Percentiles rank a stretch among this genome's conserved stretches.
Evolutionary conservation across 2,113 vertebrate genomes (phyloP).

Genomic region (Coptodon rendalli): DNA sequence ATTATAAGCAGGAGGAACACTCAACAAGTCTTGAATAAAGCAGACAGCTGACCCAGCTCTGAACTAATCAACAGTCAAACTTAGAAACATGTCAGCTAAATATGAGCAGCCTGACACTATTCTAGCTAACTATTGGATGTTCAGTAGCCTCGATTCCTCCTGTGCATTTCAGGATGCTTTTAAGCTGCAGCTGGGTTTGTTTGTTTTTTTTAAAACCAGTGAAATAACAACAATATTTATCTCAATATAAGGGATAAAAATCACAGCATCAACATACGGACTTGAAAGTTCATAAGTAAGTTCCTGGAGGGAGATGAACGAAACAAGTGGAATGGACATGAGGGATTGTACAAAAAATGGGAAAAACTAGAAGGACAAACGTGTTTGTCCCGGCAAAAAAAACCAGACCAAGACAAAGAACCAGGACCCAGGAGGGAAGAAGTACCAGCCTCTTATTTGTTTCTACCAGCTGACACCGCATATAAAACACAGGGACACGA

Average conservation of each 20-base stretch:
- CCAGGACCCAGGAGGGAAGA: neutral
- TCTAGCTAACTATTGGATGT: accelerated
- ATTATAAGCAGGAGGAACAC: neutral
- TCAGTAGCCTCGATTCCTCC: neutral
- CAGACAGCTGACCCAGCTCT: neutral
- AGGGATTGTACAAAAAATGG: neutral
- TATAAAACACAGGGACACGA: neutral
- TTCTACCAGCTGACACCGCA: neutral
- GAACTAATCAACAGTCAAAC: neutral
- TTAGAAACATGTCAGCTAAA: neutral
- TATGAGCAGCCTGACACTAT: neutral
- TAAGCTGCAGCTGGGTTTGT: neutral
- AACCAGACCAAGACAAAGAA: neutral
- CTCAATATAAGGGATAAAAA: neutral
- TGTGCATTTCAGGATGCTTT: neutral
- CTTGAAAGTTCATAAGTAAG: neutral
- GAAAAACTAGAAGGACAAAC: neutral
- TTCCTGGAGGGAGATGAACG: neutral
- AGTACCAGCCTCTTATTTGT: neutral
- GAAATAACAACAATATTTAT: neutral
- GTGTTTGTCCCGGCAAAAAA: neutral
- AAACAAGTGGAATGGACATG: neutral
- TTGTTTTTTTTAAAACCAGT: neutral
- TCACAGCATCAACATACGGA: neutral
- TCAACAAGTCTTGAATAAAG: neutral